Evolutionary conservation across 2,113 vertebrate species (phyloP).

Genomic region (Plotosus lineatus): DNA sequence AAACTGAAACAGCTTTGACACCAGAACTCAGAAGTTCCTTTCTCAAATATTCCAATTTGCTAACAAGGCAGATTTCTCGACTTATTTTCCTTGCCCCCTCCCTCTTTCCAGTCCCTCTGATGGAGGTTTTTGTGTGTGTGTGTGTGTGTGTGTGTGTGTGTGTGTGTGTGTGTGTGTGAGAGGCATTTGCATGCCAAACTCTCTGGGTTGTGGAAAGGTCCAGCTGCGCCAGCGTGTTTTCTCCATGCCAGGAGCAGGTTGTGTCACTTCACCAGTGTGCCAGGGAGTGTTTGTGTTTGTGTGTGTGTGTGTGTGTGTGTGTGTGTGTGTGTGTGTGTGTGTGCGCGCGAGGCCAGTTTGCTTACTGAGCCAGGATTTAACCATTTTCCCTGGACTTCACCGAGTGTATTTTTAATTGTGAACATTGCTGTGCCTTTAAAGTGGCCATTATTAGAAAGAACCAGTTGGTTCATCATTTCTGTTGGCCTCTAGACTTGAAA

Average conservation of each 20-base stretch:
- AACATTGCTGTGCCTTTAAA: slow-evolving; percentile 14
- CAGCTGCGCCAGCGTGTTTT: slow-evolving; percentile 48
- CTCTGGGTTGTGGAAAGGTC: slow-evolving; percentile 45
- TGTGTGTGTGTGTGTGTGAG: slow-evolving; percentile 26
- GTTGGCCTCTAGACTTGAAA: neutral
- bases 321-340: neutral
- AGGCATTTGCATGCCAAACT: slow-evolving; percentile 13
- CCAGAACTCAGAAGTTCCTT: neutral
- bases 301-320: slow-evolving; percentile 5
- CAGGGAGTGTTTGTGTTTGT: slow-evolving; percentile 21
- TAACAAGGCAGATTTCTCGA: slow-evolving; percentile 41
- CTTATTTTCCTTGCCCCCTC: neutral
- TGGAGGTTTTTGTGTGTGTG: slow-evolving; percentile 1
- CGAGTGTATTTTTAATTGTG: slow-evolving; percentile 29
- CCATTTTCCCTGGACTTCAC: slow-evolving; percentile 36
- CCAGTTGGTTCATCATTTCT: neutral
- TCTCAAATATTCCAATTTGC: slow-evolving; percentile 31
- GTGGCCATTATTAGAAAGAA: neutral
- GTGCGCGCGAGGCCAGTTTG: slow-evolving; percentile 36
- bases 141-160: slow-evolving; percentile 14
- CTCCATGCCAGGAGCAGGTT: slow-evolving; percentile 48
- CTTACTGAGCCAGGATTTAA: slow-evolving; percentile 44
- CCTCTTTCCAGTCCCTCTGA: neutral
- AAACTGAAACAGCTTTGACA: neutral
- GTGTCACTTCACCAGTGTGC: slow-evolving; percentile 50